Conservation (phyloP, 1,140 invertebrate species). For the Frieseomelitta varia region DNA sequence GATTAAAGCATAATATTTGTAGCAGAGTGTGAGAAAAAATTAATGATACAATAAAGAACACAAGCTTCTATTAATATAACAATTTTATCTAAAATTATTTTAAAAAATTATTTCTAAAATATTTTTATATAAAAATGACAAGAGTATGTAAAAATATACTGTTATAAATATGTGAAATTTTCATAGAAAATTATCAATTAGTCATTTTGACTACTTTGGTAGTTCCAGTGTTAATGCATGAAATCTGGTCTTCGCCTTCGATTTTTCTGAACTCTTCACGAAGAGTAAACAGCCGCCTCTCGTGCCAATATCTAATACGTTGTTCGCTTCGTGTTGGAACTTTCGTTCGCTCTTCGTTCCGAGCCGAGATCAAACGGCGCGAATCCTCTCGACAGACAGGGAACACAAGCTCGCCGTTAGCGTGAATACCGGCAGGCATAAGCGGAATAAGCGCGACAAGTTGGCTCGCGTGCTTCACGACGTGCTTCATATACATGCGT, state of each 20-base stretch:
- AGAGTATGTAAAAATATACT: too few relatives aligned
- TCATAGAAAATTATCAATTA: too few relatives aligned
- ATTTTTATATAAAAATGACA: too few relatives aligned
- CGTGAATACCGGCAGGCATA: slow-evolving; percentile 20
- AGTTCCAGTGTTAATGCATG: not conserved
- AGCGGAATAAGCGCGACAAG: slow-evolving; percentile 42
- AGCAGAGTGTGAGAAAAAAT: too few relatives aligned
- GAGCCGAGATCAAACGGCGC: not conserved
- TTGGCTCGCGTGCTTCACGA: slow-evolving; percentile 35
- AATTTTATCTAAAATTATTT: too few relatives aligned
- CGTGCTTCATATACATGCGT: slow-evolving; percentile 5
- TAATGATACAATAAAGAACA: too few relatives aligned
- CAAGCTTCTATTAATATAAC: too few relatives aligned
- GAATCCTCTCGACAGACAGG: not conserved
- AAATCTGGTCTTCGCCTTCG: not conserved
- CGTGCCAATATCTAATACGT: slow-evolving; percentile 30
- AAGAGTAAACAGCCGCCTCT: not conserved
- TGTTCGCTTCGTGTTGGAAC: not conserved
- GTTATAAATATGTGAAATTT: too few relatives aligned
- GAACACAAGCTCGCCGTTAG: slow-evolving; percentile 36
- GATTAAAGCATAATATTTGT: too few relatives aligned
- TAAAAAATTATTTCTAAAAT: too few relatives aligned
- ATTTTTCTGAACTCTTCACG: not conserved
- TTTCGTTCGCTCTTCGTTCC: not conserved
- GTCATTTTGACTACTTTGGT: too few relatives aligned